Evolutionary conservation across 2,113 vertebrate species (phyloP).

Genomic region (Cyphomyrus discorhynchus): DNA sequence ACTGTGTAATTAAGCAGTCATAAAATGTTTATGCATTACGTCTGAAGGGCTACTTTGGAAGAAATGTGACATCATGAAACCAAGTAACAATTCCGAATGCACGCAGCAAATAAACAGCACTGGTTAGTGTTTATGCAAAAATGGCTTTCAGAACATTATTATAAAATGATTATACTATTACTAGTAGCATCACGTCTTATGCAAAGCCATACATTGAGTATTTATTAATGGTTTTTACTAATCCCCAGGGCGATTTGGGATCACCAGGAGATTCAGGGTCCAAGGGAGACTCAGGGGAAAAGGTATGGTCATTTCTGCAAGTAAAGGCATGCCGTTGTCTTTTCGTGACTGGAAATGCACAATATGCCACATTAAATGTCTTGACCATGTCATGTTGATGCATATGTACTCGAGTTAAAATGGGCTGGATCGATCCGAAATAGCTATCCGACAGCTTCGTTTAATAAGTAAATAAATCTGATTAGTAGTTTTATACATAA

Average conservation of each 20-base stretch:
- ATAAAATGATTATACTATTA: background rate
- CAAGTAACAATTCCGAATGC: conserved; percentile 22
- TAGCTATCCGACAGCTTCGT: background rate
- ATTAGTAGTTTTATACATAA: background rate
- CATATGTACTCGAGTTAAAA: background rate
- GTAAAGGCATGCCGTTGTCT: background rate
- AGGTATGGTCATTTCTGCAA: conserved; percentile 54
- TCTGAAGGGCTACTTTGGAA: conserved; percentile 34
- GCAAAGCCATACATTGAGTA: background rate
- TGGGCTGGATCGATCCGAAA: background rate
- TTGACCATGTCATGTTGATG: background rate
- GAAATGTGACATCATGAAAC: conserved; percentile 32
- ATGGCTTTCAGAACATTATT: background rate
- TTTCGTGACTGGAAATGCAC: background rate
- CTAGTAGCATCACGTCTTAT: background rate
- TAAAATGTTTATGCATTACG: conserved; percentile 29
- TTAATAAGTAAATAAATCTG: background rate
- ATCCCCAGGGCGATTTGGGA: conserved; percentile 70
- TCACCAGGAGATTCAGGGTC: conserved; percentile 62
- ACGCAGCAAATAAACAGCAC: conserved; percentile 18
- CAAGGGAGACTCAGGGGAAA: conserved; percentile 73
- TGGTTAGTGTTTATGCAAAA: background rate
- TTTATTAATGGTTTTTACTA: background rate
- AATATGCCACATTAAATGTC: background rate
- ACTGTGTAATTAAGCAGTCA: conserved; percentile 42